These are phyloP conservation scores for Watsonalla cultraria DNA, from an alignment of 2,888 invertebrate genomes.

Conservation along the genomic window DNA sequence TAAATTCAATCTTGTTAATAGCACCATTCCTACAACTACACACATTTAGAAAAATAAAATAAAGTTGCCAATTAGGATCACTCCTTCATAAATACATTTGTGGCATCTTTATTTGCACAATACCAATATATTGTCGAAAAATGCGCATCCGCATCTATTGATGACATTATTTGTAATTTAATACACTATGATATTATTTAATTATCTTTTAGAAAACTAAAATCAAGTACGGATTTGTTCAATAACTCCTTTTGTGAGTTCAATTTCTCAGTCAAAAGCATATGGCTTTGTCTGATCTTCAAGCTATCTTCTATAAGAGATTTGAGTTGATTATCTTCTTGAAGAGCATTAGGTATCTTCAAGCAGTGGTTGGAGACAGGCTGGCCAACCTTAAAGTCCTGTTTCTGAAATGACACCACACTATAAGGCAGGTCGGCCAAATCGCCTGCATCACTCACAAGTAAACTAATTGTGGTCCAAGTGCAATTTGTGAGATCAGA, in stretches of 20 bases:
- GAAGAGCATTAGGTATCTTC: slow-evolving; percentile 35
- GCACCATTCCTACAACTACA: not conserved
- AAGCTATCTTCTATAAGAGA: slow-evolving; percentile 67
- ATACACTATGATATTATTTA: slow-evolving; percentile 9
- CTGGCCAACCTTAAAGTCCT: slow-evolving; percentile 69
- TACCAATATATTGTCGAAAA: too few relatives aligned
- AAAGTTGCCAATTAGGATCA: too few relatives aligned
- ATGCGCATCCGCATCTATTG: too few relatives aligned
- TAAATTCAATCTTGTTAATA: not conserved
- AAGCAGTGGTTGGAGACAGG: slow-evolving; percentile 54
- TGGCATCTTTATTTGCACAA: too few relatives aligned
- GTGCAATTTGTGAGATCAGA: slow-evolving; percentile 57
- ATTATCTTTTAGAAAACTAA: slow-evolving; percentile 56
- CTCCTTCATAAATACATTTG: too few relatives aligned
- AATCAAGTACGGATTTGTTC: slow-evolving; percentile 50
- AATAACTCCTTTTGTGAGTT: slow-evolving; percentile 53
- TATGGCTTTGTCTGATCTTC: slow-evolving; percentile 53
- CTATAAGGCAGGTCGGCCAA: slow-evolving; percentile 61
- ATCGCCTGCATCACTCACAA: slow-evolving; percentile 52
- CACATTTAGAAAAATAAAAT: too few relatives aligned
- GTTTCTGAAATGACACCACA: slow-evolving; percentile 67
- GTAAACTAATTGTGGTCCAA: slow-evolving; percentile 64
- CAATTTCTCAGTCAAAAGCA: slow-evolving; percentile 48
- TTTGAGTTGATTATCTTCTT: slow-evolving; percentile 51
- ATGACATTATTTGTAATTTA: not conserved